Conservation (phyloP, 2,797 vertebrate species). For the Meda fulgida region DNA sequence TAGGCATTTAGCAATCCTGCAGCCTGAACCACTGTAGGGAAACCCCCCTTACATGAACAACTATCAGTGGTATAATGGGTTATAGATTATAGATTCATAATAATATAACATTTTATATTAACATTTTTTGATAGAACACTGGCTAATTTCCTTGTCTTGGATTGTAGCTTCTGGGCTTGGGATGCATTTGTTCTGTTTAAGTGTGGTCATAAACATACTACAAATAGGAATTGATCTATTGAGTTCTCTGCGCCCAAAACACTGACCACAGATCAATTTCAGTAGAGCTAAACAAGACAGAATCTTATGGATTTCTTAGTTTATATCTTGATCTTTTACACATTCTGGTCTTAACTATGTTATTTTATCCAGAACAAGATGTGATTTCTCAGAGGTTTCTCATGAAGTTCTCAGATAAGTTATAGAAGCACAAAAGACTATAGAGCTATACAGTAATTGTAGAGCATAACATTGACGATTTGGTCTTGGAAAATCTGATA, state of each 20-base stretch:
- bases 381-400: background rate
- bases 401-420: background rate
- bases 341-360: background rate
- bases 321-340: constrained; percentile 8
- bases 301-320: constrained; percentile 41
- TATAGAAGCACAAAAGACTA: background rate
- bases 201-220: constrained; percentile 28
- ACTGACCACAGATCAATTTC: constrained; percentile 48
- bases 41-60: background rate
- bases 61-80: background rate
- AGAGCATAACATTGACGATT: background rate
- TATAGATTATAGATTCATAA: background rate
- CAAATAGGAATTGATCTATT: constrained; percentile 48
- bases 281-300: constrained; percentile 27
- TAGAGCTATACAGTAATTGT: no score
- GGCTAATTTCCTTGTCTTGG: background rate
- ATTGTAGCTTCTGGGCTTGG: background rate
- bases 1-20: background rate
- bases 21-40: background rate
- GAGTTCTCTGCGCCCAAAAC: constrained; percentile 24
- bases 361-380: background rate
- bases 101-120: no score
- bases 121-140: no score
- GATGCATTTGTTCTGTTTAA: constrained; percentile 31
- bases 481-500: background rate